Percentiles rank a stretch among this genome's conserved stretches.
Evolutionary conservation across 2,888 invertebrate genomes (phyloP).

Genomic region (Cephus runcator): DNA sequence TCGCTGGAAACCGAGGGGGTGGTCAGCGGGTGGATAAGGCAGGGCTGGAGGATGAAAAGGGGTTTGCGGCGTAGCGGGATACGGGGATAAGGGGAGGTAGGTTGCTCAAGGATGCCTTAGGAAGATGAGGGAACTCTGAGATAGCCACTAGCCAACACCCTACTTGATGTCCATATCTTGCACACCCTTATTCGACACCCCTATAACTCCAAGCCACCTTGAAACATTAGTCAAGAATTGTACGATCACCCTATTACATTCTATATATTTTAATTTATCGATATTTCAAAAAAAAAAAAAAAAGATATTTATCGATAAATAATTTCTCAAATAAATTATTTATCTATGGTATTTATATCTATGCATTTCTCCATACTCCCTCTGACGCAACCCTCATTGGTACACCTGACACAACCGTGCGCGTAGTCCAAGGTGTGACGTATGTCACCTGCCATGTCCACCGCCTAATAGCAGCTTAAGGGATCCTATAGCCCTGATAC

Average conservation of each 20-base stretch:
- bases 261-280: not conserved
- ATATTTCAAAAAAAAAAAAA: not conserved
- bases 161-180: conserved; percentile 44
- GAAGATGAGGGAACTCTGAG: conserved; percentile 52
- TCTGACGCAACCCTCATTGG: no score
- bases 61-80: conserved; percentile 4
- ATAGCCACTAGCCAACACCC: conserved; percentile 62
- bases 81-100: conserved; percentile 28
- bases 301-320: not conserved
- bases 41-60: conserved; percentile 25
- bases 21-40: conserved; percentile 60
- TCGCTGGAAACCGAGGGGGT: conserved; percentile 62
- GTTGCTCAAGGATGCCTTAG: conserved; percentile 17
- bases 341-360: not conserved
- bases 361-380: not conserved
- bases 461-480: not conserved
- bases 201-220: not conserved
- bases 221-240: not conserved
- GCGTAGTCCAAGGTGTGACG: not conserved
- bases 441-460: not conserved
- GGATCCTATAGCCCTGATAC: not conserved
- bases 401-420: not conserved
- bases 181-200: not conserved
- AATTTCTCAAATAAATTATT: not conserved
- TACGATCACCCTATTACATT: not conserved